phyloP scores from a whole-genome alignment of 2,113 vertebrate species.

The Actinemys pallida region DNA sequence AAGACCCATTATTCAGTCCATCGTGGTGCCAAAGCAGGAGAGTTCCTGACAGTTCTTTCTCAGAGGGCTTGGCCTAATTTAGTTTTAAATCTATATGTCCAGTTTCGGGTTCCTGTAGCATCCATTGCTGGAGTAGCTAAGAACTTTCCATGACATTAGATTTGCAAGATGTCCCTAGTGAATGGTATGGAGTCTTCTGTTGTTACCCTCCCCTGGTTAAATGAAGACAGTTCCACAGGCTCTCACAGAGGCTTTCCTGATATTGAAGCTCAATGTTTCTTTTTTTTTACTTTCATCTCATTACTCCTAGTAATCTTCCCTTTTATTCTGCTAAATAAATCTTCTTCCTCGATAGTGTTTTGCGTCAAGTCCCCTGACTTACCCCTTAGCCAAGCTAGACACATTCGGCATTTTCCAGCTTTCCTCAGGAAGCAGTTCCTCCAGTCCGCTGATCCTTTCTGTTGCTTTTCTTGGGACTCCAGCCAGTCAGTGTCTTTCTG shows the following conservation, averaged over 20 bases:
- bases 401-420: neutral
- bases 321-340: neutral
- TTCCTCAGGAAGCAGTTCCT: neutral
- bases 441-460: neutral
- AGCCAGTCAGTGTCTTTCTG: neutral
- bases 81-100: neutral
- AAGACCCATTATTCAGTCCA: fast-evolving
- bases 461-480: neutral
- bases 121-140: neutral
- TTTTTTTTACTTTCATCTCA: neutral
- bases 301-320: too few species aligned
- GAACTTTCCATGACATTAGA: neutral
- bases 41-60: neutral
- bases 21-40: neutral
- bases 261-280: neutral
- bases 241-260: neutral
- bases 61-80: neutral
- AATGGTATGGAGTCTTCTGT: neutral
- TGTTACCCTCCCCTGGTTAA: neutral
- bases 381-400: neutral
- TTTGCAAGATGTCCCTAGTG: neutral
- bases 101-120: neutral
- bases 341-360: neutral
- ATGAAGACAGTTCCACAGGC: neutral
- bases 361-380: neutral